Conservation (phyloP, 1,140 invertebrate genomes). For the Gryllus bimaculatus region DNA sequence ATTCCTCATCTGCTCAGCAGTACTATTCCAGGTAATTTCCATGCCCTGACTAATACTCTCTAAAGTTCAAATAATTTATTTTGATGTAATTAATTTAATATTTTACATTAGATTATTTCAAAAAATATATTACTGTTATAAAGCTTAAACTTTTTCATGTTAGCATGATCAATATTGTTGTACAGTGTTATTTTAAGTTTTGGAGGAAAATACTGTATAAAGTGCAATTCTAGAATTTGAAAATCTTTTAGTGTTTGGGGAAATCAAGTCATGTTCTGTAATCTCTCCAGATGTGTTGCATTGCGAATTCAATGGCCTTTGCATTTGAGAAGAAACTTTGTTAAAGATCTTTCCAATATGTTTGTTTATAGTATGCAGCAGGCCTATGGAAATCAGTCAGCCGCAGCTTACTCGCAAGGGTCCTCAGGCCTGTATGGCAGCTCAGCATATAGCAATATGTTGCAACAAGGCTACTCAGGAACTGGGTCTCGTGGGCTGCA, state of each 20-base stretch:
- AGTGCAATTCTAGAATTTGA: neutral
- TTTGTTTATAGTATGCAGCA: constrained; percentile 33
- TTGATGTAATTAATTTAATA: neutral
- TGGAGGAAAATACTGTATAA: neutral
- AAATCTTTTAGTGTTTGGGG: neutral
- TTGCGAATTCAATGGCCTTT: neutral
- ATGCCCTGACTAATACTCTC: neutral
- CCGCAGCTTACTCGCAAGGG: constrained; percentile 30
- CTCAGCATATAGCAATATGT: constrained; percentile 30
- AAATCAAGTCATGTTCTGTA: no score
- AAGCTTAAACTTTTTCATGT: neutral
- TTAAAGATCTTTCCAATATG: neutral
- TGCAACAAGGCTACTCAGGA: constrained; percentile 33
- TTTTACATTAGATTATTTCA: no score
- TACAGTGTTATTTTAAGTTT: neutral
- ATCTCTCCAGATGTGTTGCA: neutral
- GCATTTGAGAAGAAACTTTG: neutral
- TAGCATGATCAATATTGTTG: neutral
- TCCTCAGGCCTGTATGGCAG: constrained; percentile 32
- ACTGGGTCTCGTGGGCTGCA: constrained; percentile 27
- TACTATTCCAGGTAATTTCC: constrained; percentile 18
- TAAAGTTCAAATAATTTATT: neutral
- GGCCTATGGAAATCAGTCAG: constrained; percentile 31
- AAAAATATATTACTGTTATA: no score
- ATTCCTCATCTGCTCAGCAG: constrained; percentile 11